phyloP scores from a whole-genome alignment of 2,797 vertebrate genomes.

The Chaetophractus vellerosus region DNA sequence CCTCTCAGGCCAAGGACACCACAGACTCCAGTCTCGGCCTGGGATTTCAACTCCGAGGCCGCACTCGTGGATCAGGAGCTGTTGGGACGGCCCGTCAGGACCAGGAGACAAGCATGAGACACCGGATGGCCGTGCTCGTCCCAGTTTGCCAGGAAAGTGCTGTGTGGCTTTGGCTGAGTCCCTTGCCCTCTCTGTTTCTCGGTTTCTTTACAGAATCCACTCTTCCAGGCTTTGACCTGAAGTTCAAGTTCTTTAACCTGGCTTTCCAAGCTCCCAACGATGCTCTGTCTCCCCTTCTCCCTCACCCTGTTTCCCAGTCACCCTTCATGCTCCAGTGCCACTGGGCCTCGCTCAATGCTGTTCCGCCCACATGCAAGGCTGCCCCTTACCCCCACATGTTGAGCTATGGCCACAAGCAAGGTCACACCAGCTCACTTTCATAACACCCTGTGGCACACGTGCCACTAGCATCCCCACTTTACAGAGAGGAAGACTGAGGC shows the following conservation, averaged over 20 bases:
- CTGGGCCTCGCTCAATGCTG: accelerated
- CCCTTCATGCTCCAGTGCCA: accelerated
- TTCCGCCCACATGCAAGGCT: accelerated
- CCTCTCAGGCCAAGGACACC: slow-evolving; percentile 67
- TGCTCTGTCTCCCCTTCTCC: not conserved
- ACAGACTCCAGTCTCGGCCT: not conserved
- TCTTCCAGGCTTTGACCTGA: not conserved
- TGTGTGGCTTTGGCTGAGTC: not conserved
- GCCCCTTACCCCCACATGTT: accelerated
- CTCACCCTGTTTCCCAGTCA: accelerated
- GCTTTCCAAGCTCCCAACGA: accelerated
- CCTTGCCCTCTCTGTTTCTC: not conserved
- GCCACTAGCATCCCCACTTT: not conserved
- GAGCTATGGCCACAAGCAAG: not conserved
- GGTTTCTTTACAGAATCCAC: not conserved
- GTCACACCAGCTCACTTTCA: accelerated
- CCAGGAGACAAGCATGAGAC: not conserved
- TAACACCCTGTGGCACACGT: no score
- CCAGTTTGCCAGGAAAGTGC: not conserved
- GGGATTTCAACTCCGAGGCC: not conserved
- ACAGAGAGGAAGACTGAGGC: not conserved
- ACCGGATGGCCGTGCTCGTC: accelerated
- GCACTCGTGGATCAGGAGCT: accelerated
- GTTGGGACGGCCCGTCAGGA: not conserved
- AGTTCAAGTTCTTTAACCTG: not conserved